Evolutionary conservation across 2,113 vertebrate species (phyloP), one percentile per base, ranked within the genome.

Genomic region (Malurus alboscapulatus): DNA sequence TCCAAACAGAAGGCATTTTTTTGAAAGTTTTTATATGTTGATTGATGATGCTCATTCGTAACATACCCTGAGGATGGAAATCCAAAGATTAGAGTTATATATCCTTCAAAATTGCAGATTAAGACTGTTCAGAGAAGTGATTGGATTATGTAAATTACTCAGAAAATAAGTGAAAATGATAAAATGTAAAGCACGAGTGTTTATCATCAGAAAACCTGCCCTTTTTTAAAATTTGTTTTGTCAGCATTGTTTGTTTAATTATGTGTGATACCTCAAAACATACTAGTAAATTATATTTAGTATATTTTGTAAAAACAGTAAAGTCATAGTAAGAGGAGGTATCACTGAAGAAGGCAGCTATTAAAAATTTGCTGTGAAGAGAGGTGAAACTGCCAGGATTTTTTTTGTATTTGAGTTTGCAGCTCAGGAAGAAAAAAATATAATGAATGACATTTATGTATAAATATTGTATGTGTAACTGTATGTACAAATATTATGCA

Each of bases 291-390:
- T 84, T 36, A 17, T 58, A 61, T 87, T 92, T 68, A 61, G 50
- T 79, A 5, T 79, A 66, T 87, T 82, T 92, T 91, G 73, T 75
- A 91, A 84, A 87, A 94, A 69, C 14, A 2, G 19, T 81, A 4
- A 86, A 80, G 55, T 83, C 12, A 1, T 27, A 51, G n/a, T 81
- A 78, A 87, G 45, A 74, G 36, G n/a, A 88, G 12, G 26, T 68
- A 87, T 84, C 87, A 62, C 42, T 84, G 57, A 61, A 87, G 77
- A 86, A 93, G 34, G 62, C 80, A 96, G 44, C 72, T 93, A 68
- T 87, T 93, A 82, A 88, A 93, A 84, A 53, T 73, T 88, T 95
- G 27, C 65, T 62, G 22, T 50, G 65, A 84, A 91, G 54, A 81
- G 80, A 90, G 66, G 67, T 61, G 34, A 91, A 61, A 71, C 54